Percentiles rank a stretch among this genome's conserved stretches.
These are phyloP conservation scores for Gymnobelideus leadbeateri DNA, from an alignment of 2,113 vertebrate species.

Conservation along the genomic window DNA sequence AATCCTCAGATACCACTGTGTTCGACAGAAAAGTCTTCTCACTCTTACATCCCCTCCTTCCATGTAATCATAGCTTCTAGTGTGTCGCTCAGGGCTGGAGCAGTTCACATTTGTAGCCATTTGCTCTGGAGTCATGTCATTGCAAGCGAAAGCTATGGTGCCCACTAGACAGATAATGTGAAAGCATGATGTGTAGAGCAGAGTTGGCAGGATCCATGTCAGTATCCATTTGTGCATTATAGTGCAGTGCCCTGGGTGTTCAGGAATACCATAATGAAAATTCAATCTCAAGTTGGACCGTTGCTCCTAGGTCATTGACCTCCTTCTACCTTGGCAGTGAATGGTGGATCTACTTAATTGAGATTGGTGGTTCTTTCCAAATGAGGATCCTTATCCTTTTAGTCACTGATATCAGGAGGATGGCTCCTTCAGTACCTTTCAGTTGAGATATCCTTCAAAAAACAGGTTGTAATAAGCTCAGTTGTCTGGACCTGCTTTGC, in stretches of 20 bases:
- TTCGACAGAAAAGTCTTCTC: constrained; percentile 97
- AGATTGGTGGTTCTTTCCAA: constrained; percentile 82
- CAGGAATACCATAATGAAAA: constrained; percentile 97
- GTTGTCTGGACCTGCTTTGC: constrained; percentile 83
- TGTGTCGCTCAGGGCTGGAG: constrained; percentile 95
- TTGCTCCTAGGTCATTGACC: constrained; percentile 87
- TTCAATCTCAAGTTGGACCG: constrained; percentile 83
- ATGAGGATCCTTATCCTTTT: constrained; percentile 82
- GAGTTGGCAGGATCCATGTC: constrained; percentile 97
- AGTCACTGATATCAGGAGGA: constrained; percentile 79
- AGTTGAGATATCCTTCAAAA: constrained; percentile 84
- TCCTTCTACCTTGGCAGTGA: constrained; percentile 83
- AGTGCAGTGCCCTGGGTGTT: constrained; percentile 94
- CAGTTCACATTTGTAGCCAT: constrained; percentile 96
- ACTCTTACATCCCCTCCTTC: constrained; percentile 98
- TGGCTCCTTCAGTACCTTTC: constrained; percentile 82
- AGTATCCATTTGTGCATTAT: constrained; percentile 99
- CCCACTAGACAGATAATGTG: constrained; percentile 94
- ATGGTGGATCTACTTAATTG: constrained; percentile 82
- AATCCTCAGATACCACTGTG: constrained; percentile 98
- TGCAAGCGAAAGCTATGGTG: constrained; percentile 93
- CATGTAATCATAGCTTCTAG: constrained; percentile 99
- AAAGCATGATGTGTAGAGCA: constrained; percentile 96
- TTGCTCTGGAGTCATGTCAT: constrained; percentile 97
- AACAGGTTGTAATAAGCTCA: constrained; percentile 83